Evolutionary conservation across 2,888 invertebrate species (phyloP), one percentile per base, ranked within the genome.

Genomic region (Megalurothrips usitatus): DNA sequence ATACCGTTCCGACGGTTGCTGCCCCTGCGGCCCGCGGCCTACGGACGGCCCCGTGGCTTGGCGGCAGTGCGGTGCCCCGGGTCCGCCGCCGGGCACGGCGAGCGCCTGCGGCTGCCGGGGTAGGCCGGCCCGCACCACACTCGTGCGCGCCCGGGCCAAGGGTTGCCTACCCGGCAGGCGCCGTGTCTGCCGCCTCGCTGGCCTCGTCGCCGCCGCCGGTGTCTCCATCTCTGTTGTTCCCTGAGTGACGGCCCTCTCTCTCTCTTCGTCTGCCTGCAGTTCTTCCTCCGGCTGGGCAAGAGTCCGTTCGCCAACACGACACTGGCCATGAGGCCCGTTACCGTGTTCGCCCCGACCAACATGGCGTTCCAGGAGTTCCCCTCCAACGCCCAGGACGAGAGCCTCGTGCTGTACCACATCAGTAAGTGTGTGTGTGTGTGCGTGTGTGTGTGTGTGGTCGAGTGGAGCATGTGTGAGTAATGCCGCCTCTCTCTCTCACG

Each of bases 261-360:
- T 83, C 82, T 84, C 83, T 83, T 84, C 85, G 85, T 85, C 87
- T 88, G 87, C 87, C 91, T 91, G 78, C 92, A 96, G 96, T 96
- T 96, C 86, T 91, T 93, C 85, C 90, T 92, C 80, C 88, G 94
- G 83, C 86, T 96, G 86, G 93, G 93, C 85, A 90, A 91, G 83
- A 94, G 93, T 87, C 89, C 90, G 81, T 89, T 93, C 80, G 94
- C 94, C 75, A 94, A 93, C 86, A 90, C 91, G 79, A 92, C 93
- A 26, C 88, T 96, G 79, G 89, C 92, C 85, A 91, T 91, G 86
- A 91, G 94, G 83, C 91, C 93, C 86, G 92, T 94, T 86, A 96
- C 96, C n/a, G 89, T 96, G 82, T 96, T 96, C 86, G 96, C 95
- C 81, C 96, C 96, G 14, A 95, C 94, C 83, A 96, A 96, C 88